Evolutionary conservation across 2,113 vertebrate species (phyloP).

Genomic region (Anoplopoma fimbria): DNA sequence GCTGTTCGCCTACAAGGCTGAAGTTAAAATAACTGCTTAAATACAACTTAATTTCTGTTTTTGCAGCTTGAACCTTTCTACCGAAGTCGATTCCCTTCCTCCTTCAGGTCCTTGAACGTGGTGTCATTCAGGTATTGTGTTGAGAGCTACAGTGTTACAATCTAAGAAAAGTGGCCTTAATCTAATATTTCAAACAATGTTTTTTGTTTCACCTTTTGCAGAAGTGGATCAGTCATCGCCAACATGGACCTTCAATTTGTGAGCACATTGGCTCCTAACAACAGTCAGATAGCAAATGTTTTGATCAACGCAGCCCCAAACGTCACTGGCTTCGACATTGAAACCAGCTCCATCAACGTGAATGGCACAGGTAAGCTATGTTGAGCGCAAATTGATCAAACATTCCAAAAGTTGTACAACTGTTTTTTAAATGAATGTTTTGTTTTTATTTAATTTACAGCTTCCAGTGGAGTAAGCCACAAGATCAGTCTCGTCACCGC

Average conservation of each 20-base stretch:
- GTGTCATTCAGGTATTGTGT: background rate
- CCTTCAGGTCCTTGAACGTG: background rate
- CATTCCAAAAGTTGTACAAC: background rate
- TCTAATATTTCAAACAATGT: background rate
- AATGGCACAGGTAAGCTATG: background rate
- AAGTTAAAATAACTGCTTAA: too few species aligned
- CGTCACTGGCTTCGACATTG: background rate
- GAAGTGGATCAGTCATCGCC: background rate
- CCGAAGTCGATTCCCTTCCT: background rate
- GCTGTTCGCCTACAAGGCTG: too few species aligned
- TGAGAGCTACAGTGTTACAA: background rate
- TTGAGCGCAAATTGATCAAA: background rate
- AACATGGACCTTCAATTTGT: too few species aligned
- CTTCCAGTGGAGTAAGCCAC: conserved; percentile 8
- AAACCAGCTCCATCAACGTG: background rate
- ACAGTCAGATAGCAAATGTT: too few species aligned
- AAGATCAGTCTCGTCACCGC: conserved; percentile 19
- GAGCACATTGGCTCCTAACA: too few species aligned
- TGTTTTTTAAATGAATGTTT: background rate
- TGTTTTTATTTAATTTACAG: too few species aligned
- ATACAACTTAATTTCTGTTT: background rate
- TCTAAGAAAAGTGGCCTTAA: background rate
- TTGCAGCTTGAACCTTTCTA: background rate
- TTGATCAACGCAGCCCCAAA: too few species aligned
- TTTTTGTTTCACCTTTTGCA: background rate